phyloP scores from a whole-genome alignment of 2,888 invertebrate genomes.

The Galerucella nymphaeae region DNA sequence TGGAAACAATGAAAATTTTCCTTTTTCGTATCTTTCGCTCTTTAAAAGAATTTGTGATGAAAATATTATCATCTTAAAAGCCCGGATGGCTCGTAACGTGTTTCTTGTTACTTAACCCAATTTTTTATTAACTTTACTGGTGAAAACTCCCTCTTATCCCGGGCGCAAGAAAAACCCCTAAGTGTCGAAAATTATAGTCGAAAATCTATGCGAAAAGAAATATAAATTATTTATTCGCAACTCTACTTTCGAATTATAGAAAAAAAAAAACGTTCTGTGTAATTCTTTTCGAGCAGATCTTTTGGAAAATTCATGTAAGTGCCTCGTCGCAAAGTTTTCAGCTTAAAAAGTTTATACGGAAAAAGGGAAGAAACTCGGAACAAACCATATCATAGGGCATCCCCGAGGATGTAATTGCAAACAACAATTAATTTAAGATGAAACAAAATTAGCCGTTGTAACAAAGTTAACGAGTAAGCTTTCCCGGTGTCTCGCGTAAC shows the following conservation, averaged over 20 bases:
- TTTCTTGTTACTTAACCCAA: conserved; percentile 36
- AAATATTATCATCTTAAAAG: conserved; percentile 46
- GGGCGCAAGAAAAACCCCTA: not conserved
- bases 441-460: conserved; percentile 16
- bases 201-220: not conserved
- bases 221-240: not conserved
- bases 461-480: conserved; percentile 5
- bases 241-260: no score
- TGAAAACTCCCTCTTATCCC: not conserved
- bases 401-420: conserved; percentile 33
- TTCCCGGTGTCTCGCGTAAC: conserved; percentile 19
- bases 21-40: conserved; percentile 2
- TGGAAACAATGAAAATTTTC: no score
- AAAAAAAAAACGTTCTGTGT: not conserved
- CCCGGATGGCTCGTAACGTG: conserved; percentile 44
- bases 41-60: conserved; percentile 7
- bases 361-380: conserved; percentile 19
- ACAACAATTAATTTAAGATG: conserved; percentile 37
- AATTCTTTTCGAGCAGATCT: conserved; percentile 5
- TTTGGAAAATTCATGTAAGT: conserved; percentile 23
- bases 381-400: conserved; percentile 36
- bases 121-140: conserved; percentile 34
- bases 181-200: not conserved
- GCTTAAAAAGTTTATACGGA: conserved; percentile 27
- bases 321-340: conserved; percentile 16